Evolutionary conservation across 2,113 vertebrate species (phyloP).

Genomic region (Polyodon spathula): DNA sequence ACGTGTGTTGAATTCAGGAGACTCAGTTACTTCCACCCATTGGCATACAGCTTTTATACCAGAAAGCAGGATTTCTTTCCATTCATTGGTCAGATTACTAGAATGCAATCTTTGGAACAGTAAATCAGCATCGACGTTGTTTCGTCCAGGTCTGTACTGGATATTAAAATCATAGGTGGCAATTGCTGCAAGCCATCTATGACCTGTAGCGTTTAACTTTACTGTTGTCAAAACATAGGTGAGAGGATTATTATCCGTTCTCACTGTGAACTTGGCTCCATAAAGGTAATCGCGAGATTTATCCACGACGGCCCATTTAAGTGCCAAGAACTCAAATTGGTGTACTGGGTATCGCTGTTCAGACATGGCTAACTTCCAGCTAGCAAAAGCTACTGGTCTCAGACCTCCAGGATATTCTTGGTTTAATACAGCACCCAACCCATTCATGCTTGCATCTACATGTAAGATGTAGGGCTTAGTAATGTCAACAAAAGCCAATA

Average conservation of each 20-base stretch:
- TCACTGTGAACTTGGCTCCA: not conserved
- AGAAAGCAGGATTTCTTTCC: not conserved
- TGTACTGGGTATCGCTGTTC: not conserved
- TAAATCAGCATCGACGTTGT: not conserved
- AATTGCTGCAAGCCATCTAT: not conserved
- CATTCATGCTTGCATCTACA: conserved; percentile 1
- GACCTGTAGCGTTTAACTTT: not conserved
- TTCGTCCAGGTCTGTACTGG: not conserved
- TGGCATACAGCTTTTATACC: not conserved
- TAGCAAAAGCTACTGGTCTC: not conserved
- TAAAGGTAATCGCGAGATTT: conserved; percentile 14
- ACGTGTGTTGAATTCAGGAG: not conserved
- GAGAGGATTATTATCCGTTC: not conserved
- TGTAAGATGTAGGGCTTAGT: not conserved
- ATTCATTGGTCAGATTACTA: not conserved
- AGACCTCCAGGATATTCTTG: not conserved
- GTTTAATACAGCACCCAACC: not conserved
- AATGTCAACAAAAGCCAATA: not conserved
- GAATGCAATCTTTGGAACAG: not conserved
- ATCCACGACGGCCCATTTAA: not conserved
- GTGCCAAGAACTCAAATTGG: not conserved
- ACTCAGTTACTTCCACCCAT: not conserved
- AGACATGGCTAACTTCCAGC: not conserved
- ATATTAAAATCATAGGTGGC: not conserved
- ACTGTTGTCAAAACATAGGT: not conserved